Evolutionary conservation across 2,113 vertebrate species (phyloP).

Genomic region (Genyomyrus donnyi): DNA sequence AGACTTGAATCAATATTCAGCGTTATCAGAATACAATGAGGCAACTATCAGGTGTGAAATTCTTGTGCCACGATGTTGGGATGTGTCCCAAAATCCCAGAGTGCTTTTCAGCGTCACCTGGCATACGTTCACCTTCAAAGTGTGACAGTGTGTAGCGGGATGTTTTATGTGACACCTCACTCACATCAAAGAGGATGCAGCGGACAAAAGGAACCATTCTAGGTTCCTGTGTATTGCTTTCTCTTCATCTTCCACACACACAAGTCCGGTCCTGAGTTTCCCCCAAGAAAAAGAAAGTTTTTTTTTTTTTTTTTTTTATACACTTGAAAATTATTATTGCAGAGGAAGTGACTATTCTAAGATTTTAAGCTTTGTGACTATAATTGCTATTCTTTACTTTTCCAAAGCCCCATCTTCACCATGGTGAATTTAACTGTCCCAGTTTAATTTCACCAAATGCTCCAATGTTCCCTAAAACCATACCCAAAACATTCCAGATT

Average conservation of each 20-base stretch:
- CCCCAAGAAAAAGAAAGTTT: background rate
- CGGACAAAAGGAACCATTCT: background rate
- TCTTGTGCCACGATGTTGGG: background rate
- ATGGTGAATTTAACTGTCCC: background rate
- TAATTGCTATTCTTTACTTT: background rate
- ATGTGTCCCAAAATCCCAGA: background rate
- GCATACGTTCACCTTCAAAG: background rate
- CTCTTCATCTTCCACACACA: background rate
- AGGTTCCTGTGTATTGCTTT: background rate
- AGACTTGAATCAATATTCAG: background rate
- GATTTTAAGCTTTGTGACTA: background rate
- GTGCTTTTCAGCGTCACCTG: background rate
- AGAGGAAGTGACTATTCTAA: background rate
- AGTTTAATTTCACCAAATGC: background rate
- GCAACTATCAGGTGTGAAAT: background rate
- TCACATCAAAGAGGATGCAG: background rate
- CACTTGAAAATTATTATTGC: background rate
- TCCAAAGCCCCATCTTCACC: background rate
- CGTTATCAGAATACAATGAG: background rate
- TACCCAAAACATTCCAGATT: background rate
- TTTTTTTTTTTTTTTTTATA: background rate
- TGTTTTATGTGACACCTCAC: background rate
- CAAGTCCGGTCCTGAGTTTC: background rate
- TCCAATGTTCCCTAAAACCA: background rate
- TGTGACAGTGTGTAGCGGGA: background rate